Percentiles rank a stretch among this genome's conserved stretches.
Evolutionary conservation across 1,140 invertebrate species (phyloP).

Genomic region (Cecropterus lyciades): DNA sequence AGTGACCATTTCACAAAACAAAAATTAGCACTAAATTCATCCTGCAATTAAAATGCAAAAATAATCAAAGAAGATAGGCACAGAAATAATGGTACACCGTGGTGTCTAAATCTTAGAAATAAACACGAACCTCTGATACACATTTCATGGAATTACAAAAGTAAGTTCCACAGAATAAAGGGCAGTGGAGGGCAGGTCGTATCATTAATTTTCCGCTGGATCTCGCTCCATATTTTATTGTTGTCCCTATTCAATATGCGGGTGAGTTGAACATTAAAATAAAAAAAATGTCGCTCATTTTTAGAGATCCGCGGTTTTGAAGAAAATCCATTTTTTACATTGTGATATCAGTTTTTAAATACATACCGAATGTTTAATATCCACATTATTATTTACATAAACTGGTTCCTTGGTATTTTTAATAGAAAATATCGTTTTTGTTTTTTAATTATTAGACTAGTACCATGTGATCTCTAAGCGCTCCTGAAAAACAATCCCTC

Average conservation of each 20-base stretch:
- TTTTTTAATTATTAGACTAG: too few relatives aligned
- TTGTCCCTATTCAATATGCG: conserved; percentile 52
- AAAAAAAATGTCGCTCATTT: conserved; percentile 42
- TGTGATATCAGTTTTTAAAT: too few relatives aligned
- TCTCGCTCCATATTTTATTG: conserved; percentile 65
- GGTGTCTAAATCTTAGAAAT: conserved; percentile 23
- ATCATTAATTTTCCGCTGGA: conserved; percentile 50
- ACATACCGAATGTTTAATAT: too few relatives aligned
- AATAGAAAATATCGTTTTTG: too few relatives aligned
- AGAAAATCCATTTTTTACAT: not conserved
- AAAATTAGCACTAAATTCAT: not conserved
- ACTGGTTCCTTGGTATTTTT: too few relatives aligned
- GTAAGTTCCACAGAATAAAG: conserved; percentile 50
- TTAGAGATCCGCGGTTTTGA: conserved; percentile 17
- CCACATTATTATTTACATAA: too few relatives aligned
- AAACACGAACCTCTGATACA: conserved; percentile 22
- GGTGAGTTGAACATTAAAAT: conserved; percentile 36
- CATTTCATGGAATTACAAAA: conserved; percentile 50
- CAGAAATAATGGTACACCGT: conserved; percentile 18
- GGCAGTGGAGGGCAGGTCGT: conserved; percentile 42
- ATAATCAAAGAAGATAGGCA: conserved; percentile 7
- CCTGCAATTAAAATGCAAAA: not conserved
- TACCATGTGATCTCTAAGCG: too few relatives aligned
- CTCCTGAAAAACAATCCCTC: too few relatives aligned
- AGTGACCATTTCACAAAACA: too few relatives aligned